Conservation (phyloP, 2,888 invertebrate species). For the Nezara viridula region DNA sequence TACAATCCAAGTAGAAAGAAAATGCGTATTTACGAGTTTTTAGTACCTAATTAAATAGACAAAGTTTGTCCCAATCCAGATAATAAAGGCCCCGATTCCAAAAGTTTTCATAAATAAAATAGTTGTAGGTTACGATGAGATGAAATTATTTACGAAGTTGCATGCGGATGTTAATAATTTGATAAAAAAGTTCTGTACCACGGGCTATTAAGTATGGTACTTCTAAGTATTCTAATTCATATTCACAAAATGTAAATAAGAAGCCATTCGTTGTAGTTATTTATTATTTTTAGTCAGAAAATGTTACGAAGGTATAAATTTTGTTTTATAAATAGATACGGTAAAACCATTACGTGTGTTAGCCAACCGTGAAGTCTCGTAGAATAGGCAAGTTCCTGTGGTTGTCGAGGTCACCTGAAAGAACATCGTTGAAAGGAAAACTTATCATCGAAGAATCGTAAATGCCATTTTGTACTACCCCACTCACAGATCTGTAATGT, state of each 20-base stretch:
- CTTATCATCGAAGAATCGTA: background rate
- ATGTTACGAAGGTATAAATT: background rate
- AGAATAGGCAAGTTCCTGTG: background rate
- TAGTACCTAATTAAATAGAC: no score
- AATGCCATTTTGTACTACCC: background rate
- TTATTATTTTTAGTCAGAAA: background rate
- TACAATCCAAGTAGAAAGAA: no score
- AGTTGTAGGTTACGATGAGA: no score
- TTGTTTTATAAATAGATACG: background rate
- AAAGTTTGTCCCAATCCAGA: no score
- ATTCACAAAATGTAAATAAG: background rate
- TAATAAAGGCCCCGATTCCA: no score
- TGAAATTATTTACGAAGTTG: no score
- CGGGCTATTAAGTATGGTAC: no score
- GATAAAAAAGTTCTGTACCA: no score
- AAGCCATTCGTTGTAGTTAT: background rate
- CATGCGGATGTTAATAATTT: no score
- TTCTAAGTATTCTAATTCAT: background rate
- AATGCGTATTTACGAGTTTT: no score
- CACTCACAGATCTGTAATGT: background rate
- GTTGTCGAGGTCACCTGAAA: background rate
- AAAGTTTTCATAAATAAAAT: no score
- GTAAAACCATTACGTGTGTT: background rate
- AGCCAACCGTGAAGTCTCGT: background rate
- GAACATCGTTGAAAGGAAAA: background rate